Conservation (phyloP, 37 sponge, comb jelly and placozoan species). For the Spongilla lacustris region DNA sequence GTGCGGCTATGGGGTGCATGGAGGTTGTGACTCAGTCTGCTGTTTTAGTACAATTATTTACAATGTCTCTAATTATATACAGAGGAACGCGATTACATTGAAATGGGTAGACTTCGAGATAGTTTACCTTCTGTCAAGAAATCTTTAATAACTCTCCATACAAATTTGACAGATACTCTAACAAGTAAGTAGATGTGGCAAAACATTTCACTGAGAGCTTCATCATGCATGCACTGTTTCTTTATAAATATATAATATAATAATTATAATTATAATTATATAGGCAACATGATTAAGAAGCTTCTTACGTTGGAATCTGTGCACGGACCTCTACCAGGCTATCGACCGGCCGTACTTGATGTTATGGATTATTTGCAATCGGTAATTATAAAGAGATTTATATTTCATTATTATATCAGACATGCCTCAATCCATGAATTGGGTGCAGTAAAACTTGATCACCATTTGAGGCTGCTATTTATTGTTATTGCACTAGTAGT, state of each 20-base stretch:
- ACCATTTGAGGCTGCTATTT: no score
- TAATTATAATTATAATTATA: no score
- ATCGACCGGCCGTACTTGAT: conserved; percentile 18
- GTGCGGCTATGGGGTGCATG: no score
- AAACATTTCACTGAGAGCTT: not conserved
- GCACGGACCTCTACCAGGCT: conserved; percentile 46
- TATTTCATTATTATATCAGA: no score
- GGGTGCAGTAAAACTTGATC: no score
- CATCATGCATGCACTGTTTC: not conserved
- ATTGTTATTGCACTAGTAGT: no score
- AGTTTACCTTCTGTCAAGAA: not conserved
- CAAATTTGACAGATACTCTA: not conserved
- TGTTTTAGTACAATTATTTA: no score
- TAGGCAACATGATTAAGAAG: conserved; percentile 8
- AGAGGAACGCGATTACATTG: not conserved
- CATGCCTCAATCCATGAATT: no score
- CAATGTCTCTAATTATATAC: not conserved
- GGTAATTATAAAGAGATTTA: not conserved
- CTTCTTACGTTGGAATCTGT: conserved; percentile 44
- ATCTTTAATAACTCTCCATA: not conserved
- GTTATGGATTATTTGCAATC: conserved; percentile 25
- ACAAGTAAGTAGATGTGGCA: not conserved
- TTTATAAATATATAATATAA: no score
- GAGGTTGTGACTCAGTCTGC: no score
- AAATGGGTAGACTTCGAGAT: not conserved